Base-by-base conservation (phyloP, 2,113 vertebrate genomes). In the Pseudorasbora parva region DNA sequence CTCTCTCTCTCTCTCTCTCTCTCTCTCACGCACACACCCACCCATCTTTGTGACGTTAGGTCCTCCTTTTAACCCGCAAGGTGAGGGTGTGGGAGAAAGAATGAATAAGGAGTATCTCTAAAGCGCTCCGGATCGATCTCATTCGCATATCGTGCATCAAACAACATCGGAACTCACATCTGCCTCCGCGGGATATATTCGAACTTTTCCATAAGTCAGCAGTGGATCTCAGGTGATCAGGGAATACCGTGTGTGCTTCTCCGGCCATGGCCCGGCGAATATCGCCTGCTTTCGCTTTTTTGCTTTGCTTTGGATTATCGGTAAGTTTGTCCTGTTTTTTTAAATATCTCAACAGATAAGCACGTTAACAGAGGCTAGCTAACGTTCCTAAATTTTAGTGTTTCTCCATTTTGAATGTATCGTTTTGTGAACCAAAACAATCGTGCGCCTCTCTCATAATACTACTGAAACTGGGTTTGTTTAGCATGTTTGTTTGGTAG, bases 241-340 rank as follows among this genome's bases (percentile, higher is more conserved):
- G 47, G 76, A 56, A 21, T 68, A 45, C 6, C n/a, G 37, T 11
- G 25, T 41, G 17, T 1, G 37, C 37, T 45, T 12, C 17, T 76
- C 43, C 60, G 62, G 84, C 25, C 56, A 87, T 87, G 86, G 77
- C 60, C 81, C 76, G 81, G 80, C 84, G 74, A 43, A 66, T 60
- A 2, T n/a, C 68, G n/a, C 19, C 81, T 6, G 27, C n/a, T 56
- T 27, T 81, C 4, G 15, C 81, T 64, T 21, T 56, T 77, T 47
- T 81, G 3, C 14, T 69, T 77, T 43, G n/a, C 23, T 60, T 45
- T 4, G 64, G 19, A 69, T 41, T 85, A 11, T 45, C 10, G 77
- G 86, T 87, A 81, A 83, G 84, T 81, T 66, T 49, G 5, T 21
- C 25, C 1, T 30, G 43, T 25, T 62, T 21, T 54, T 71, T 71